Base-by-base conservation (phyloP, 2,888 invertebrate species). In the Anticlea derivata region DNA sequence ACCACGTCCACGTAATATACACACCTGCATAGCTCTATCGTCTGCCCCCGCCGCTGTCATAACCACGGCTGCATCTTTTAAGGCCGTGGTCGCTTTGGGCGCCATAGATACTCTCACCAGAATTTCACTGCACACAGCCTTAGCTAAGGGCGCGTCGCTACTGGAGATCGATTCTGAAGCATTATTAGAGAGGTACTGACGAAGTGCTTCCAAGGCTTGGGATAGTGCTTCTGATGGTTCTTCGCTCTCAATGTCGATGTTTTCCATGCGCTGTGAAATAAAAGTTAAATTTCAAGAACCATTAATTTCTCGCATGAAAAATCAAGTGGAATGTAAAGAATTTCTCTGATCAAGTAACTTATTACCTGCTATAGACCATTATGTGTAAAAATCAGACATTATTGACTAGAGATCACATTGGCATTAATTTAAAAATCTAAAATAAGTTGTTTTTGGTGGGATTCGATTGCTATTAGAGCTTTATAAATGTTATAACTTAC, bases 1-100 rank as follows among this genome's bases (percentile, higher is more conserved):
- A n/a, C n/a, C n/a, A n/a, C n/a, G n/a, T n/a, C n/a, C n/a, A n/a
- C n/a, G n/a, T n/a, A n/a, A n/a, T n/a, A n/a, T n/a, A n/a, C n/a
- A n/a, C 39, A 86, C 89, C 78, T 89, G 89, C 54, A 89, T 58
- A 2, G 73, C 65, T 57, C 82, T 77, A 30, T 86, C 84, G 13
- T 87, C 86, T 7, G 85, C 86, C 0, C 77, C 79, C 0, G 77
- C 73, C 0, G 71, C 73, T 1, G 75, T 60, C 75, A 91, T 68
- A 0, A 86, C 70, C 1, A 74, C 66, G 0, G 95, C 94, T 0
- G 95, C 95, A 11, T 94, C 93, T 41, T 95, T 91, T 31, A 95
- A 91, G 0, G 95, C 79, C 0, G 72, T 47, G 1, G 81, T 58
- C 5, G 84, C 80, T 53, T 68, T 77, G 0, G 89, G 86, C 0